Evolutionary conservation across 2,113 vertebrate species (phyloP), one percentile per base, ranked within the genome.

Genomic region (Ceyx melanurus): DNA sequence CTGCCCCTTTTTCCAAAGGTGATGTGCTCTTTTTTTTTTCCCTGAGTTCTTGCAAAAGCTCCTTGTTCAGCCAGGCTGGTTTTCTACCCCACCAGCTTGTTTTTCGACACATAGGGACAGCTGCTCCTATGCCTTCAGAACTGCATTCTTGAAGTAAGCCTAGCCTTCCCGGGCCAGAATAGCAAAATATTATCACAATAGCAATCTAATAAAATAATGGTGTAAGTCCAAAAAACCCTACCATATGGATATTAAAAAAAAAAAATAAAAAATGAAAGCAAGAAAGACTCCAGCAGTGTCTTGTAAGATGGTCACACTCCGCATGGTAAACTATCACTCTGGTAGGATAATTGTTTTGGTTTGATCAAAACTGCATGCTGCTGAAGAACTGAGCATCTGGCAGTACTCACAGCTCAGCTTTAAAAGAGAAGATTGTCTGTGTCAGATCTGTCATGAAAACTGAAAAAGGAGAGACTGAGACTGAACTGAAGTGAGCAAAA

Each of bases 271-370:
- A 35, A 28, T 16, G 43, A 8, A 13, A 48, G 4, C 3, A 28
- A 60, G 45, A 77, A 89, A 60, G 1, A 33, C 9, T 93, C 42
- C 50, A 95, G 17, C 46, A 78, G 62, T 9, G 31, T 53, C 73
- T 93, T 80, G 29, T 74, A 81, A 77, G 77, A 91, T 78, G 73
- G 86, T 90, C 89, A 90, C 67, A 66, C 75, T 94, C 81, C 17
- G 0, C 86, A 88, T 82, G 86, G 88, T 62, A 84, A 96, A 93
- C 62, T 82, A 45, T 56, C 91, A 40, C 66, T 91, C 42, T 90
- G 61, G 79, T 92, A 42, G n/a, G 76, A 86, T 82, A 95, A 94
- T 88, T 94, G 88, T 28, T 92, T 90, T 95, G 82, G 71, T 94
- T 95, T 95, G 50, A 91, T 95, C 92, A 94, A 65, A 94, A 93